Evolutionary conservation across 2,113 vertebrate species (phyloP).

Genomic region (Zeus faber): DNA sequence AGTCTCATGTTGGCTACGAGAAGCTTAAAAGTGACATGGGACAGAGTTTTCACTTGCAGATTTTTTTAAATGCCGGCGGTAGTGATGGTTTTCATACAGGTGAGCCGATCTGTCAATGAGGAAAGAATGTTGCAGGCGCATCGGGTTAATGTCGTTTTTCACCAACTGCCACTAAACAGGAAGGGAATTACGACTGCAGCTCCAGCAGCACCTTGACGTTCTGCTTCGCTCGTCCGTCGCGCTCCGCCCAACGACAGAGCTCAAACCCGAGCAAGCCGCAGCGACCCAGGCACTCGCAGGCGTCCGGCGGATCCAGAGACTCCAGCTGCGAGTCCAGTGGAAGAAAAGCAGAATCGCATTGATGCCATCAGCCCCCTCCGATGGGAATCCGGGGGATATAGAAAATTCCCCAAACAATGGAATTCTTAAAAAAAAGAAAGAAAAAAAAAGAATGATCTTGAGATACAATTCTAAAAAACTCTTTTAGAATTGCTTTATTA

Average conservation of each 20-base stretch:
- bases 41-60: too few relatives aligned
- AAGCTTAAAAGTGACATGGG: too few relatives aligned
- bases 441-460: too few relatives aligned
- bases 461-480: too few relatives aligned
- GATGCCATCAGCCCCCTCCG: constrained; percentile 32
- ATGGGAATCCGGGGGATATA: constrained; percentile 19
- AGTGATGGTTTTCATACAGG: too few relatives aligned
- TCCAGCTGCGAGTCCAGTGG: constrained; percentile 62
- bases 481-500: too few relatives aligned
- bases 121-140: too few relatives aligned
- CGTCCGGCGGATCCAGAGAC: constrained; percentile 67
- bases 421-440: too few relatives aligned
- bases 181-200: constrained; percentile 86
- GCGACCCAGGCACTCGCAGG: constrained; percentile 61
- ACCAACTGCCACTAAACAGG: constrained; percentile 74
- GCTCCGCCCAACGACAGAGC: constrained; percentile 77
- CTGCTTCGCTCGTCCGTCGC: constrained; percentile 87
- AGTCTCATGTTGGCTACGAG: too few relatives aligned
- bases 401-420: neutral
- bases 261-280: constrained; percentile 82
- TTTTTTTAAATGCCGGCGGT: too few relatives aligned
- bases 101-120: too few relatives aligned
- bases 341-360: neutral
- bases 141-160: too few relatives aligned
- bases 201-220: constrained; percentile 86